Evolutionary conservation across 2,888 invertebrate genomes (phyloP).

Genomic region (Hyposoter didymator): DNA sequence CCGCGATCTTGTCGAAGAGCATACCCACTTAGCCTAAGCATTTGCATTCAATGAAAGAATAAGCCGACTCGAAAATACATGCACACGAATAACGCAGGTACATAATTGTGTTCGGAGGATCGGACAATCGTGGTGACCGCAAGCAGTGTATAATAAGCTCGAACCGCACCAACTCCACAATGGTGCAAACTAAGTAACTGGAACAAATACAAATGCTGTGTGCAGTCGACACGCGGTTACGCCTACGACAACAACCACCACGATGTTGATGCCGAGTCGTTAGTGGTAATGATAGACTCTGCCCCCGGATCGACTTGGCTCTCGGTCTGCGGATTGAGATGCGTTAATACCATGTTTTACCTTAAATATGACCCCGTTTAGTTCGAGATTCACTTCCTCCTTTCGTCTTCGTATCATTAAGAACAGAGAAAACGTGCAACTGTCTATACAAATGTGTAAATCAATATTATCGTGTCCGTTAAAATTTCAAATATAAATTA

Average conservation of each 20-base stretch:
- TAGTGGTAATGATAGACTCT: slow-evolving; percentile 71
- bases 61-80: neutral
- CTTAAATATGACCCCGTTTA: slow-evolving; percentile 29
- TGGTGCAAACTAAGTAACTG: slow-evolving; percentile 69
- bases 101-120: slow-evolving; percentile 21
- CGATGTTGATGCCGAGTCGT: slow-evolving; percentile 62
- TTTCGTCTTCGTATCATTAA: neutral
- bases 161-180: slow-evolving; percentile 64
- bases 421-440: neutral
- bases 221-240: slow-evolving; percentile 58
- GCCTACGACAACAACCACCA: slow-evolving; percentile 40
- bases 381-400: slow-evolving; percentile 18
- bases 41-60: slow-evolving; percentile 71
- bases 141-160: slow-evolving; percentile 61
- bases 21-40: slow-evolving; percentile 63
- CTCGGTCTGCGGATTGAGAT: slow-evolving; percentile 15
- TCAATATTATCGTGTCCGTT: neutral
- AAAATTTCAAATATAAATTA: neutral
- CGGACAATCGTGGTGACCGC: slow-evolving; percentile 50
- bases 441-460: neutral
- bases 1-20: slow-evolving; percentile 49
- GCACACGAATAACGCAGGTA: neutral
- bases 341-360: slow-evolving; percentile 18
- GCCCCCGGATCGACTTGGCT: slow-evolving; percentile 57
- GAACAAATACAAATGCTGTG: slow-evolving; percentile 58